phyloP scores from a whole-genome alignment of 2,113 vertebrate species.

The Sorex araneus region DNA sequence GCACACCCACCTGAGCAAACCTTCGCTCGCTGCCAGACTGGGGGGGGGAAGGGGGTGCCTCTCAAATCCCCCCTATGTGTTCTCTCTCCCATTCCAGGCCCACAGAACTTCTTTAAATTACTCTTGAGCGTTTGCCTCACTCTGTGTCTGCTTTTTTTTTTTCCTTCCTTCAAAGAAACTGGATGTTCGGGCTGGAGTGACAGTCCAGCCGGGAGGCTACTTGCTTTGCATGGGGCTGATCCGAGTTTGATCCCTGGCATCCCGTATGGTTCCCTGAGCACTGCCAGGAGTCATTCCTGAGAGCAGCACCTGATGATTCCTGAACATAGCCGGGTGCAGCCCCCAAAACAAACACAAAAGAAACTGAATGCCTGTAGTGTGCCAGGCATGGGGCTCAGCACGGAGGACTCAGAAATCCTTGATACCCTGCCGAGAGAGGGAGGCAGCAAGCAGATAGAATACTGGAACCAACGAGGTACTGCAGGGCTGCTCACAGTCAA shows the following conservation, averaged over 20 bases:
- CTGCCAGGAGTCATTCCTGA: too few relatives aligned
- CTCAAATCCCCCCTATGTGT: neutral
- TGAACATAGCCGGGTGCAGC: too few relatives aligned
- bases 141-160: conserved; percentile 27
- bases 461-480: conserved; percentile 41
- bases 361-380: neutral
- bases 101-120: conserved; percentile 42
- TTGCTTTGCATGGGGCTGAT: too few relatives aligned
- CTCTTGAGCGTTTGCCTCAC: conserved; percentile 36
- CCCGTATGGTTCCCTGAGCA: too few relatives aligned
- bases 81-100: neutral
- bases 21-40: neutral
- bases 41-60: too few relatives aligned
- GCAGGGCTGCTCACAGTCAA: conserved; percentile 29
- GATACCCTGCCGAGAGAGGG: neutral
- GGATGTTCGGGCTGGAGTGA: too few relatives aligned
- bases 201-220: too few relatives aligned
- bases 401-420: conserved; percentile 1
- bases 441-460: neutral
- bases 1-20: neutral
- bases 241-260: too few relatives aligned
- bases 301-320: too few relatives aligned
- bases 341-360: neutral
- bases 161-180: neutral
- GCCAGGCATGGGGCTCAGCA: neutral